These are phyloP conservation scores for Bradypodion ventrale DNA, from an alignment of 2,797 vertebrate species.

Conservation along the genomic window DNA sequence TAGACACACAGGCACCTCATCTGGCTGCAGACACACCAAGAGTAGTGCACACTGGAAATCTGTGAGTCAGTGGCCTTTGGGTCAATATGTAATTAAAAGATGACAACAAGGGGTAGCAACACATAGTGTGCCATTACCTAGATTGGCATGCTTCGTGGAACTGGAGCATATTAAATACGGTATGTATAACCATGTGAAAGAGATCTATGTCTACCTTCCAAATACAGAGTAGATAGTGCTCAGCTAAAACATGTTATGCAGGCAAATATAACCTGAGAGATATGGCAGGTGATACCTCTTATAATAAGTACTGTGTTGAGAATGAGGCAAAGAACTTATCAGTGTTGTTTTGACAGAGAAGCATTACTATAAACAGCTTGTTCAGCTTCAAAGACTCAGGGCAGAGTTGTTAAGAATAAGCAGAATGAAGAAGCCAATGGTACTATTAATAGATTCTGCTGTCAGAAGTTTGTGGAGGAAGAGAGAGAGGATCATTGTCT, in stretches of 20 bases:
- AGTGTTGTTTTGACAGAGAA: conserved; percentile 47
- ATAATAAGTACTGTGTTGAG: conserved; percentile 16
- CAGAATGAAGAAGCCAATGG: conserved; percentile 25
- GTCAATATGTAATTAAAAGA: conserved; percentile 49
- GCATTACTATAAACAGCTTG: not conserved
- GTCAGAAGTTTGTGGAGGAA: no score
- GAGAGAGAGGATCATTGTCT: not conserved
- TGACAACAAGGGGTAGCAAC: conserved; percentile 57
- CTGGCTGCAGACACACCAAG: not conserved
- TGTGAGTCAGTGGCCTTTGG: conserved; percentile 43
- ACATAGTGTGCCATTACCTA: conserved; percentile 42
- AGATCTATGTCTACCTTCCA: not conserved
- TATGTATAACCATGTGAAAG: conserved; percentile 48
- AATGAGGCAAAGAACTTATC: conserved; percentile 32
- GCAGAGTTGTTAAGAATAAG: conserved; percentile 49
- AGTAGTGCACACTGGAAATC: not conserved
- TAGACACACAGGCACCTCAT: not conserved
- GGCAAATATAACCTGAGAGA: conserved; percentile 24
- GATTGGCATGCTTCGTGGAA: conserved; percentile 31
- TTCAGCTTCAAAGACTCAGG: conserved; percentile 37
- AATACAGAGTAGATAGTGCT: conserved; percentile 16
- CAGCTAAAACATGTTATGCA: conserved; percentile 52
- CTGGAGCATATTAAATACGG: conserved; percentile 50
- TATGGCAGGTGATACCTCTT: conserved; percentile 16
- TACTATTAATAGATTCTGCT: not conserved